Evolutionary conservation across 2,888 invertebrate species (phyloP).

Genomic region (Leucoma salicis): DNA sequence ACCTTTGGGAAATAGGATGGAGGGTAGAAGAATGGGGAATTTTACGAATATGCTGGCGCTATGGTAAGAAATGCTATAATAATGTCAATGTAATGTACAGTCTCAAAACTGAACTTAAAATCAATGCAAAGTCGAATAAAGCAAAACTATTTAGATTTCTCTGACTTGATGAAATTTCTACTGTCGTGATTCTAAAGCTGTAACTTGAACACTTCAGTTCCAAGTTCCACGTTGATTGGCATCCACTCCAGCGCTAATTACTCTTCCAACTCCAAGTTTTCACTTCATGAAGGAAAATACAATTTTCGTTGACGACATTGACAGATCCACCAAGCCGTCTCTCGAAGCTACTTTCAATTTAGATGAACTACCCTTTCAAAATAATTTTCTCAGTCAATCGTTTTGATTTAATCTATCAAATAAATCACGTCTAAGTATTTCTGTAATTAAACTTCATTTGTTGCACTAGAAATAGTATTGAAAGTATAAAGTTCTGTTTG

Average conservation of each 20-base stretch:
- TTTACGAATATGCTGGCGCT: no score
- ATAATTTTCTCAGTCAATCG: background rate
- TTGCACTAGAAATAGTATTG: no score
- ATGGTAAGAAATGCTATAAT: no score
- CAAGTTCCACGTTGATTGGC: background rate
- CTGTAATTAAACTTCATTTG: no score
- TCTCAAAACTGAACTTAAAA: background rate
- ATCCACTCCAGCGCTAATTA: background rate
- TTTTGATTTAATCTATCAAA: no score
- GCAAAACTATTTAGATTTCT: background rate
- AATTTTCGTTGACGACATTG: background rate
- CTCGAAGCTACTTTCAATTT: background rate
- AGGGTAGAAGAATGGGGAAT: no score
- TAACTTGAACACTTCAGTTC: background rate
- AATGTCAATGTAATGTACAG: no score
- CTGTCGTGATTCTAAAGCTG: background rate
- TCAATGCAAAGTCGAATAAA: background rate
- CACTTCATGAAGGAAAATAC: background rate
- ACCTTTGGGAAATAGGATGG: no score
- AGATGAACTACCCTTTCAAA: background rate
- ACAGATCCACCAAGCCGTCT: background rate
- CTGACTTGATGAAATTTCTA: background rate
- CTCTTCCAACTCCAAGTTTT: slow-evolving; percentile 5
- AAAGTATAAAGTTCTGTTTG: no score
- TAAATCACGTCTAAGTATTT: no score